Evolutionary conservation across 2,113 vertebrate species (phyloP).

Genomic region (Zeus faber): DNA sequence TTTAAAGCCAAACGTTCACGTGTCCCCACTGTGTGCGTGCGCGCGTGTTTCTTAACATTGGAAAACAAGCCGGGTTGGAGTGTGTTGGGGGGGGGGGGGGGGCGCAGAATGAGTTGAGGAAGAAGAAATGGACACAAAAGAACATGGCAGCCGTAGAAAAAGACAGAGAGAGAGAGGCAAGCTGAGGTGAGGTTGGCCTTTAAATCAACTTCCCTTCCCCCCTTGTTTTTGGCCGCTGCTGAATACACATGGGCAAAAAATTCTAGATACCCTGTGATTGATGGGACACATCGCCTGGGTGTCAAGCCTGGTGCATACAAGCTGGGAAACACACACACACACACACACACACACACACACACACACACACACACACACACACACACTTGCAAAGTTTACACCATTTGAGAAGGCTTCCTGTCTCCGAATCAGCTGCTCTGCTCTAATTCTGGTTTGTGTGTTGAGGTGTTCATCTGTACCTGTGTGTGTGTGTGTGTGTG

Average conservation of each 20-base stretch:
- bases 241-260: constrained; percentile 44
- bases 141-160: constrained; percentile 3
- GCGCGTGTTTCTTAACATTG: too few relatives aligned
- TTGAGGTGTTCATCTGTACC: too few relatives aligned
- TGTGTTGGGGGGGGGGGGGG: not conserved
- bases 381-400: not conserved
- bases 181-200: constrained; percentile 12
- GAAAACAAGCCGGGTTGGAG: too few relatives aligned
- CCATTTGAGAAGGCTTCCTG: constrained; percentile 13
- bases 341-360: constrained; percentile 15
- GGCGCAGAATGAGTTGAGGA: not conserved
- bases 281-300: constrained; percentile 32
- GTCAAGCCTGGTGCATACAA: not conserved
- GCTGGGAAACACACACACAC: not conserved
- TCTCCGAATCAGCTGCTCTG: not conserved
- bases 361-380: not conserved
- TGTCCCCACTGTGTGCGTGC: too few relatives aligned
- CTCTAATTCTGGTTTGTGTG: not conserved
- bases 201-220: constrained; percentile 27
- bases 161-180: not conserved
- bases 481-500: too few relatives aligned
- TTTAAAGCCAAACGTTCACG: too few relatives aligned
- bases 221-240: constrained; percentile 25
- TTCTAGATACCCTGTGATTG: constrained; percentile 36
- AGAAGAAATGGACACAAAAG: not conserved